Percentiles rank a stretch among this genome's conserved stretches.
Conservation (phyloP, 1,140 invertebrate genomes). For the Cyclina sinensis region DNA sequence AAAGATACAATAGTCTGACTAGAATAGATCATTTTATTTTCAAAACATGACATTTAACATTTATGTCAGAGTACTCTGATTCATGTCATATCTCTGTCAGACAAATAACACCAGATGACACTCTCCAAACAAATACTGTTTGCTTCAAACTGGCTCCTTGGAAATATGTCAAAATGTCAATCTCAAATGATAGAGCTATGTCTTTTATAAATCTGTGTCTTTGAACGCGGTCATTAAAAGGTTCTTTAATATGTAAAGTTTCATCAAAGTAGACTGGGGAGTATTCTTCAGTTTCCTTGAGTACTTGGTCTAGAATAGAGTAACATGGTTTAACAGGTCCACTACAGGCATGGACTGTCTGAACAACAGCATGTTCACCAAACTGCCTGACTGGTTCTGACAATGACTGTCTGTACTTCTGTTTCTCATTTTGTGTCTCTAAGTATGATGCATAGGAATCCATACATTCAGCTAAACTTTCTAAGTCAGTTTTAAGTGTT, state of each 20-base stretch:
- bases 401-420: conserved; percentile 35
- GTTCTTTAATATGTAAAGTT: conserved; percentile 1
- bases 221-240: conserved; percentile 20
- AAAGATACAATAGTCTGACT: conserved; percentile 23
- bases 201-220: conserved; percentile 37
- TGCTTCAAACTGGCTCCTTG: conserved; percentile 58
- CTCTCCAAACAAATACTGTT: conserved; percentile 65
- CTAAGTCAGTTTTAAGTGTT: conserved; percentile 45
- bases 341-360: not conserved
- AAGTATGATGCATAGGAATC: too few species aligned
- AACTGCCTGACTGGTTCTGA: conserved; percentile 9
- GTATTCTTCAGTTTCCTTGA: too few species aligned
- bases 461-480: conserved; percentile 47
- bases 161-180: conserved; percentile 67
- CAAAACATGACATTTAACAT: too few species aligned
- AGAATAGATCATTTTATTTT: conserved; percentile 41
- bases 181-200: conserved; percentile 29
- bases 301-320: conserved; percentile 24
- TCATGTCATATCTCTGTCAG: conserved; percentile 20
- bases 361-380: conserved; percentile 26
- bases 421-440: conserved; percentile 38
- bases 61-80: too few species aligned
- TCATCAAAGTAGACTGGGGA: conserved; percentile 43
- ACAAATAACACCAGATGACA: too few species aligned
- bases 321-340: conserved; percentile 39